Evolutionary conservation across 2,888 invertebrate genomes (phyloP).

Genomic region (Calephelis perditalis): DNA sequence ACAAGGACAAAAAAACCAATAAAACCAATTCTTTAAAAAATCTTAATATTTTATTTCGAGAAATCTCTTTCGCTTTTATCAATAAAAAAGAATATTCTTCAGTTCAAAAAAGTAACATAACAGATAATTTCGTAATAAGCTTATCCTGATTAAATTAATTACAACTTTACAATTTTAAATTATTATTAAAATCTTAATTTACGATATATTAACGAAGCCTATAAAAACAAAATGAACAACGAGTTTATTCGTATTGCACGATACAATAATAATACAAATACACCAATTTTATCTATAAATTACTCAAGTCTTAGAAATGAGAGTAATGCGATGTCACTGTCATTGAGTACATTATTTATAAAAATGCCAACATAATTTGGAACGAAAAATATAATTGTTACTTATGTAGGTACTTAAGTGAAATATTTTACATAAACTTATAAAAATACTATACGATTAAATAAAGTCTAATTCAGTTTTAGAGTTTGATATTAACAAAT

Average conservation of each 20-base stretch:
- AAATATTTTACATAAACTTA: no score
- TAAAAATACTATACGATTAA: no score
- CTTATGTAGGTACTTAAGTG: no score
- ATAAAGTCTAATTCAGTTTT: no score
- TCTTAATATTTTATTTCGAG: conserved; percentile 71
- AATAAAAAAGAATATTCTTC: conserved; percentile 50
- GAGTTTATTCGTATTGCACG: conserved; percentile 70
- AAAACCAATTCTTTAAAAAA: conserved; percentile 55
- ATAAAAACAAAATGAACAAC: conserved; percentile 58
- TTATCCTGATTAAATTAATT: conserved; percentile 61
- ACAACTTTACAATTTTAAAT: conserved; percentile 69
- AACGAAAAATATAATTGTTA: no score
- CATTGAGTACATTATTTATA: background rate
- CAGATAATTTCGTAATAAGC: conserved; percentile 64
- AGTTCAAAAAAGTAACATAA: conserved; percentile 54
- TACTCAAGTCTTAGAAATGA: background rate
- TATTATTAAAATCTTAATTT: conserved; percentile 46
- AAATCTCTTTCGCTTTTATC: conserved; percentile 57
- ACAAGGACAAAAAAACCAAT: conserved; percentile 29
- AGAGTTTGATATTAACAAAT: no score
- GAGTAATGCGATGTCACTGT: background rate
- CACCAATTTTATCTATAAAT: background rate
- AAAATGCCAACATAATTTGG: no score
- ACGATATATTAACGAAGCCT: conserved; percentile 56
- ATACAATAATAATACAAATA: conserved; percentile 54